Conservation (phyloP, 2,888 invertebrate species). For the Megaustenia siamemsis region DNA sequence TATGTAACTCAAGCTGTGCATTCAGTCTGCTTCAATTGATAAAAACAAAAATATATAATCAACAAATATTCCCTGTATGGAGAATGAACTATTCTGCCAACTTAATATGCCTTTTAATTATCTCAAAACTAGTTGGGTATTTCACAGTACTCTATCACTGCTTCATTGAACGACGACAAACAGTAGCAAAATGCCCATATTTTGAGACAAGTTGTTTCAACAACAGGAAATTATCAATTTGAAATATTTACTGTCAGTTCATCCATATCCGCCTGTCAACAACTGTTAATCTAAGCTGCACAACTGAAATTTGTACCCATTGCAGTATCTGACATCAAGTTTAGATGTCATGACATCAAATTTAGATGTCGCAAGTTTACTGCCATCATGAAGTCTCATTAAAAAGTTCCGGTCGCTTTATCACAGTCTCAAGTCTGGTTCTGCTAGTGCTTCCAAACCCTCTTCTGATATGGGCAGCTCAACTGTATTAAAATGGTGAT, state of each 20-base stretch:
- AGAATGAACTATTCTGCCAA: no score
- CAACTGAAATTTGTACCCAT: background rate
- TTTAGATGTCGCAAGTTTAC: background rate
- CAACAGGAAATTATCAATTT: background rate
- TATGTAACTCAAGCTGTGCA: no score
- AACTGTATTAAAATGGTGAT: background rate
- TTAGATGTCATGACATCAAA: background rate
- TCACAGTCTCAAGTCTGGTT: conserved; percentile 17
- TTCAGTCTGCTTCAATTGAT: no score
- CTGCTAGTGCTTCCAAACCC: conserved; percentile 4
- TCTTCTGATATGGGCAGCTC: conserved; percentile 23
- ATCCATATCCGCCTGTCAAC: background rate
- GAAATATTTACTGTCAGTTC: background rate
- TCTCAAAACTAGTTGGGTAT: no score
- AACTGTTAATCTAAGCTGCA: background rate
- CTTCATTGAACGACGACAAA: background rate
- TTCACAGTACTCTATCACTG: no score
- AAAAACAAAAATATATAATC: no score
- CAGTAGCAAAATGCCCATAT: background rate
- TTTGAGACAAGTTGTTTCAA: background rate
- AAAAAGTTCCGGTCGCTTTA: background rate
- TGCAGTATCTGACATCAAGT: background rate
- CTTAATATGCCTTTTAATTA: no score
- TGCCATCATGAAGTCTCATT: background rate
- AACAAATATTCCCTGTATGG: no score